A percentile compares a stretch with the other conserved stretches of the same genome.
Conservation (phyloP, 2,797 vertebrate species). For the Galagoides demidoff region DNA sequence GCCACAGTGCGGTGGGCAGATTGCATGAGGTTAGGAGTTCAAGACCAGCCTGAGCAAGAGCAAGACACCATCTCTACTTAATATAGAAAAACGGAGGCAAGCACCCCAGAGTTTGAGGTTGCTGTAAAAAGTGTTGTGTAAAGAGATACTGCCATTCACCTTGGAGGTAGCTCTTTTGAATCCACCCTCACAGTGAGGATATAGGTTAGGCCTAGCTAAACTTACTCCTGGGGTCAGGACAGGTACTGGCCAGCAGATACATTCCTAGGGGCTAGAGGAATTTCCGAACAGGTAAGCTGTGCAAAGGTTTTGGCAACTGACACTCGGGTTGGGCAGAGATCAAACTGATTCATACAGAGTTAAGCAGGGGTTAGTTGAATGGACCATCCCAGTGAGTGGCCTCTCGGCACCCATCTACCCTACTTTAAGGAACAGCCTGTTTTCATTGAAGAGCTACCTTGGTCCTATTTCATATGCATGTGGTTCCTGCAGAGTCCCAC, state of each 20-base stretch:
- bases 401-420: not conserved
- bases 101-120: too few relatives aligned
- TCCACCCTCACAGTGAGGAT: not conserved
- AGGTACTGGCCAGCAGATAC: not conserved
- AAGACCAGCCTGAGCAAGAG: too few relatives aligned
- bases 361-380: not conserved
- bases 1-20: too few relatives aligned
- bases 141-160: not conserved
- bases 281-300: not conserved
- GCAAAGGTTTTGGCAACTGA: not conserved
- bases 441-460: not conserved
- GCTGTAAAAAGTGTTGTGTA: not conserved
- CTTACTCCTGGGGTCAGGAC: not conserved
- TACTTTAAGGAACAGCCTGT: not conserved
- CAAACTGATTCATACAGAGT: not conserved
- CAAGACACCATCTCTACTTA: too few relatives aligned
- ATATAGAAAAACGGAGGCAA: too few relatives aligned
- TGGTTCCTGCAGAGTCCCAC: not conserved
- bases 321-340: not conserved
- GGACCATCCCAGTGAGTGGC: not conserved
- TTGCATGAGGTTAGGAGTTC: too few relatives aligned
- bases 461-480: not conserved
- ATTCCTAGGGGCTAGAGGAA: not conserved
- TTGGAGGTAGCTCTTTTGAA: not conserved
- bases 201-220: not conserved